Conservation (phyloP, 2,888 invertebrate genomes). For the Antheraea assamensis region DNA sequence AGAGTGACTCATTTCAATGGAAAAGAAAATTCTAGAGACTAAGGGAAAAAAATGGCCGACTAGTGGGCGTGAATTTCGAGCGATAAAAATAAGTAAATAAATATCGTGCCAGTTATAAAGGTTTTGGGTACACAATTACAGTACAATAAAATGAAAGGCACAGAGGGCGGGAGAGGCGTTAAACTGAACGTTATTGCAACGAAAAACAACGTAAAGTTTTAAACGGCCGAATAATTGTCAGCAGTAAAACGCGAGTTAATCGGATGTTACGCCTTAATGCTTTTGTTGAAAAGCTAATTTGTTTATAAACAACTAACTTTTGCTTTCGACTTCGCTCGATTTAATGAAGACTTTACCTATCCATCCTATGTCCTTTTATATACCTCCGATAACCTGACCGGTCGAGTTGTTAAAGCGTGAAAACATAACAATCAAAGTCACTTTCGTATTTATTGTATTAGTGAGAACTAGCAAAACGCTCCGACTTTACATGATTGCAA, state of each 20-base stretch:
- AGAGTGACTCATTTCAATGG: neutral
- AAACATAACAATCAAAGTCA: too few species aligned
- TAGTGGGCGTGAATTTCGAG: neutral
- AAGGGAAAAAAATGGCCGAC: neutral
- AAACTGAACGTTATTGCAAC: conserved; percentile 10
- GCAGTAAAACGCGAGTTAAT: conserved; percentile 25
- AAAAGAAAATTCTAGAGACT: neutral
- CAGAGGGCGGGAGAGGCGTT: neutral
- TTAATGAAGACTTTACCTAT: too few species aligned
- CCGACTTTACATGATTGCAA: too few species aligned
- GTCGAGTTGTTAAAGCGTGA: too few species aligned
- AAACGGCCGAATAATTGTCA: conserved; percentile 21
- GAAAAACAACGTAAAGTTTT: neutral
- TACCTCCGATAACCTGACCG: too few species aligned
- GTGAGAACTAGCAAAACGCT: too few species aligned
- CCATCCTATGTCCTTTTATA: too few species aligned
- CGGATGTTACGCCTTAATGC: conserved; percentile 7
- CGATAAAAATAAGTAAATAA: neutral
- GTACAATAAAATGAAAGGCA: conserved; percentile 1
- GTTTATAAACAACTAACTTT: neutral
- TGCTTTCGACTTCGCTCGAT: too few species aligned
- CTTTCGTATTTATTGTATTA: too few species aligned
- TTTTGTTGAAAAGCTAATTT: conserved; percentile 18
- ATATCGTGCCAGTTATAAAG: neutral
- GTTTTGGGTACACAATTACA: conserved; percentile 1